These are phyloP conservation scores for Trichechus manatus DNA, from an alignment of 2,113 vertebrate species.

Conservation along the genomic window DNA sequence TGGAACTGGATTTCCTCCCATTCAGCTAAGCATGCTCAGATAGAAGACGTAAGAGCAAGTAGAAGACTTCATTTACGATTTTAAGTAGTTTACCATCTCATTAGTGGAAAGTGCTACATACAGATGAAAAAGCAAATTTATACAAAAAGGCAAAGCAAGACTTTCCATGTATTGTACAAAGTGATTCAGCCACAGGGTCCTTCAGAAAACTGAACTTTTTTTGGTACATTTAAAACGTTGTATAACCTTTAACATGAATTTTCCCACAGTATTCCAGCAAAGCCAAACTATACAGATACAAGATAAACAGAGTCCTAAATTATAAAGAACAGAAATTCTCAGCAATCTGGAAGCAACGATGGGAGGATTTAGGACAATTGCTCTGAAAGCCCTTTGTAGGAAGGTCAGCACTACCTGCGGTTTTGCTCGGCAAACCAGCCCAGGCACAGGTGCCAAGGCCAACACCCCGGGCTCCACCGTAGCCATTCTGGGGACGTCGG, in stretches of 20 bases:
- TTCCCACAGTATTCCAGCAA: not conserved
- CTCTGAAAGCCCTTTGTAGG: not conserved
- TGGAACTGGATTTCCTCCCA: too few species aligned
- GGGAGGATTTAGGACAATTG: not conserved
- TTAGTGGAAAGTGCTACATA: not conserved
- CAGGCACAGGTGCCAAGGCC: not conserved
- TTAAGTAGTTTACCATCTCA: not conserved
- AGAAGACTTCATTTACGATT: not conserved
- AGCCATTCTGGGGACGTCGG: not conserved
- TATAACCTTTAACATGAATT: not conserved
- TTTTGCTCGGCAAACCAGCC: not conserved
- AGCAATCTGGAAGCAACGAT: not conserved
- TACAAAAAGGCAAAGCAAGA: not conserved
- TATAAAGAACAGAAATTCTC: not conserved
- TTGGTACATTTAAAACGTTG: not conserved
- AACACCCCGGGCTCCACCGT: not conserved
- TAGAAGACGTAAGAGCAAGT: not conserved
- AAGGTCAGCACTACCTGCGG: fast-evolving
- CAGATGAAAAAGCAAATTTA: not conserved
- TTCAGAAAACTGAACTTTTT: not conserved
- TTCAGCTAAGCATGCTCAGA: not conserved
- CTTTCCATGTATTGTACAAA: not conserved
- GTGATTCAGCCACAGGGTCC: not conserved
- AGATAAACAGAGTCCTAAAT: not conserved
- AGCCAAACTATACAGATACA: not conserved